Evolutionary conservation across 2,888 invertebrate genomes (phyloP), one percentile per base, ranked within the genome.

Genomic region (Ennomos quercinarius): DNA sequence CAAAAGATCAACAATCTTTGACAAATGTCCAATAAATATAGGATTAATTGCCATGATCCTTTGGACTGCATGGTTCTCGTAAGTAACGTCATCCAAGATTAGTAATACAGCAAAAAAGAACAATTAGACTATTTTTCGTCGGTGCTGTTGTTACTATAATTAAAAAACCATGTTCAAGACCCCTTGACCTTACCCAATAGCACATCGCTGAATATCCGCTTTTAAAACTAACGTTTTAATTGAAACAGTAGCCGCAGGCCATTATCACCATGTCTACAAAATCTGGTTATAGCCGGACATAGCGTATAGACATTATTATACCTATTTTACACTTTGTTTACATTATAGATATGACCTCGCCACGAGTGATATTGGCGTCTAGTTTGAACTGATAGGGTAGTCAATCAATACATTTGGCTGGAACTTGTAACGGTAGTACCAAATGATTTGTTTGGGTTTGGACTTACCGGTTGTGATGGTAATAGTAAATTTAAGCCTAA

Each of bases 221-320:
- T 36, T 27, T 6, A 45, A 1, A 6, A 38, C 35, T 27, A n/a
- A 1, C 46, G 3, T 46, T 13, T 47, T 8, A 37, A 47, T 47
- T 5, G 38, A 38, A 47, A 13, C 36, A 45, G n/a, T n/a, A 34
- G 34, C 3, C 44, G 34, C 12, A 12, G 9, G 12, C 9, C 9
- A 13, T 41, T 41, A 53, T 47, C 39, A 38, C 9, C 9, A 8
- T n/a, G 27, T 13, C 27, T 36, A 57, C 39, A 36, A 53, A 57
- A 59, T 66, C 61, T 61, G 54, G 68, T 53, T 62, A 36, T 9
- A 66, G 72, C 74, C 57, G 47, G 75, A 68, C 70, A 10, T 8
- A 4, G 53, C 65, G 63, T 71, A 71, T 71, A 71, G 70, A 67
- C 62, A 64, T 69, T 67, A 69, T 68, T 71, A 71, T 70, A 67